phyloP scores from a whole-genome alignment of 2,113 vertebrate species.

The Peucedramus taeniatus region DNA sequence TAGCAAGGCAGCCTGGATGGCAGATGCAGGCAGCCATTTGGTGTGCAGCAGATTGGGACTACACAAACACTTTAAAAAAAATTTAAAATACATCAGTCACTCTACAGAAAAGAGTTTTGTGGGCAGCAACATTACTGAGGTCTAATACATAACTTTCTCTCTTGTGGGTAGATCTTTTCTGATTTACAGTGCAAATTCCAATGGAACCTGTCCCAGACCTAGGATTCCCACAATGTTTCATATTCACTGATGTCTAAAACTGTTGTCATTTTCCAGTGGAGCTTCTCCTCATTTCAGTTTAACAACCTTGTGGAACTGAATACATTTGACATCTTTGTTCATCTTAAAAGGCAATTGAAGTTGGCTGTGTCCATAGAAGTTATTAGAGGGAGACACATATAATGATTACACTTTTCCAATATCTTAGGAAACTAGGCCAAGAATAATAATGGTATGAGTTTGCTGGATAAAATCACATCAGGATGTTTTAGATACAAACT shows the following conservation, averaged over 20 bases:
- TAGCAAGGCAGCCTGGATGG: background rate
- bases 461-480: background rate
- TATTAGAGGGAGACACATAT: background rate
- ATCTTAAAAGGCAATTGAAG: background rate
- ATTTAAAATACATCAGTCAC: background rate
- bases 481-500: background rate
- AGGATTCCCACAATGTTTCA: background rate
- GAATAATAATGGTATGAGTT: background rate
- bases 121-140: background rate
- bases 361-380: background rate
- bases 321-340: background rate
- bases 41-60: background rate
- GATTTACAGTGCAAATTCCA: background rate
- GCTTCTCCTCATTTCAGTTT: background rate
- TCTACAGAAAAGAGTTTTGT: background rate
- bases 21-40: accelerated
- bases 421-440: background rate
- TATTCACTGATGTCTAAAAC: background rate
- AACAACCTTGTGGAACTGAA: background rate
- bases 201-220: background rate
- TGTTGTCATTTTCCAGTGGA: background rate
- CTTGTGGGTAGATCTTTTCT: background rate
- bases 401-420: background rate
- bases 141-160: background rate
- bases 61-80: background rate